Evolutionary conservation across 2,888 invertebrate genomes (phyloP).

Genomic region (Frankliniella fusca): DNA sequence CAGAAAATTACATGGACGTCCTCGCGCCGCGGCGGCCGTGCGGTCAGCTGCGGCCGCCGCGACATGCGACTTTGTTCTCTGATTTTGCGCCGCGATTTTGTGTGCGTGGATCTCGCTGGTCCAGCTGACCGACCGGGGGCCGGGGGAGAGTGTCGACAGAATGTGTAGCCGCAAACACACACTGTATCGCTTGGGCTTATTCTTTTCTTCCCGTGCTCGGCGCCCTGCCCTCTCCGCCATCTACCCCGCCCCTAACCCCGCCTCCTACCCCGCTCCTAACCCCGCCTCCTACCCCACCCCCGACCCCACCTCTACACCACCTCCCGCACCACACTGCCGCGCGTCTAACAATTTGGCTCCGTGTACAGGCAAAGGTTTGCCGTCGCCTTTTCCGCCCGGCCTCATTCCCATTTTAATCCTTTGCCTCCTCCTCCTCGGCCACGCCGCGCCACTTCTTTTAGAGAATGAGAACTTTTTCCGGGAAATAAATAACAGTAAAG

Average conservation of each 20-base stretch:
- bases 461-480: slow-evolving; percentile 19
- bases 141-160: too few relatives aligned
- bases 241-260: neutral
- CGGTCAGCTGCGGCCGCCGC: too few relatives aligned
- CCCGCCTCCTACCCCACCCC: neutral
- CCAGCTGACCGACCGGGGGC: too few relatives aligned
- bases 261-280: neutral
- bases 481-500: slow-evolving; percentile 23
- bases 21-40: too few relatives aligned
- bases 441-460: neutral
- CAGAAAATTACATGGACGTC: slow-evolving; percentile 1
- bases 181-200: neutral
- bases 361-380: slow-evolving; percentile 3
- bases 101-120: too few relatives aligned
- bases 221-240: neutral
- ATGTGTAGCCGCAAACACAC: neutral
- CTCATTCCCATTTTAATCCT: slow-evolving; percentile 25
- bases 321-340: neutral
- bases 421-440: neutral
- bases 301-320: neutral
- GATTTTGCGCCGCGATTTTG: too few relatives aligned
- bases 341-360: slow-evolving; percentile 4
- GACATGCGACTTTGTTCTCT: too few relatives aligned
- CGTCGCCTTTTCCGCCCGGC: neutral
- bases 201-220: neutral